phyloP scores from a whole-genome alignment of 2,888 invertebrate genomes.

The Acrobasis repandana region DNA sequence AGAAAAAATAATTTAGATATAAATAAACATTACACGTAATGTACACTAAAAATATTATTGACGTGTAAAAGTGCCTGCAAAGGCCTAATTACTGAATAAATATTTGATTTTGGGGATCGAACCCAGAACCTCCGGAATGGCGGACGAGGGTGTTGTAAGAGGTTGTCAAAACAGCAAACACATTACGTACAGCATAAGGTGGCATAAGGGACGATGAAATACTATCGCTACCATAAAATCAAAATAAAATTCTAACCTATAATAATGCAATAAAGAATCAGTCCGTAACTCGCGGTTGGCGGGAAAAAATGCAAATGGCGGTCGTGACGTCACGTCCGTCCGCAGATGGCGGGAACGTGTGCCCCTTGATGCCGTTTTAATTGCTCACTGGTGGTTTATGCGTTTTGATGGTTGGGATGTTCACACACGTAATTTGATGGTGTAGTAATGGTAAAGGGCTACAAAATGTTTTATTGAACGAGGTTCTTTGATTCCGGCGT shows the following conservation, averaged over 20 bases:
- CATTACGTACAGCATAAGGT: too few relatives aligned
- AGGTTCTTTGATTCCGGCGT: too few relatives aligned
- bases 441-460: neutral
- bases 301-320: conserved; percentile 70
- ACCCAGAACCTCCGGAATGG: too few relatives aligned
- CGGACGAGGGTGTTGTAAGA: too few relatives aligned
- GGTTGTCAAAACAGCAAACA: too few relatives aligned
- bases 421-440: conserved; percentile 13
- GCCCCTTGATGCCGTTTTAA: conserved; percentile 59
- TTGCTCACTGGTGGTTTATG: conserved; percentile 33
- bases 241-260: conserved; percentile 13
- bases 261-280: conserved; percentile 13
- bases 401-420: conserved; percentile 6
- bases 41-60: too few relatives aligned
- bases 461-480: neutral
- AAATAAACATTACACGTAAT: too few relatives aligned
- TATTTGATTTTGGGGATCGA: too few relatives aligned
- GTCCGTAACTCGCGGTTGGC: conserved; percentile 49
- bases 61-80: too few relatives aligned
- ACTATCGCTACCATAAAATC: neutral
- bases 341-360: conserved; percentile 50
- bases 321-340: conserved; percentile 65
- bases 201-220: neutral
- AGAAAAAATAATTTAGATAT: too few relatives aligned
- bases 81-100: too few relatives aligned